phyloP scores from a whole-genome alignment of 2,113 vertebrate genomes.

The Eidolon helvum region DNA sequence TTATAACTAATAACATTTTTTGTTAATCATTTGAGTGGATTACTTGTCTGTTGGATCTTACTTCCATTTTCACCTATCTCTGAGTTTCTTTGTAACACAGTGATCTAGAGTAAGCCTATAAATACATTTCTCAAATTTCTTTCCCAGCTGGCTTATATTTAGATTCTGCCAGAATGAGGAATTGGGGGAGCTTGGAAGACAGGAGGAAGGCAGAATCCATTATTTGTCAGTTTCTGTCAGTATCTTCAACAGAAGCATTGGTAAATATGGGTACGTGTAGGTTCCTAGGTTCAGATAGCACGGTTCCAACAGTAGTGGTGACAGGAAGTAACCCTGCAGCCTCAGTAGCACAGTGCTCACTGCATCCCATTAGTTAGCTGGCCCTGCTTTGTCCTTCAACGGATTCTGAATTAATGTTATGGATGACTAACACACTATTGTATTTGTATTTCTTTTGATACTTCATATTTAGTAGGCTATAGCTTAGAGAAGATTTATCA shows the following conservation, averaged over 20 bases:
- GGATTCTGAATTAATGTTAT: background rate
- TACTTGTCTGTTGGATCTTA: background rate
- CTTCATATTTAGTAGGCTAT: background rate
- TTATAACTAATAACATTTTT: background rate
- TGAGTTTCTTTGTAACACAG: background rate
- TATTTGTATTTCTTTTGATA: background rate
- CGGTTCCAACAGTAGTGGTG: background rate
- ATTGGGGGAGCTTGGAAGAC: background rate
- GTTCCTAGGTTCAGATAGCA: background rate
- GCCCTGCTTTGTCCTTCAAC: background rate
- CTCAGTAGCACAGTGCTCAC: background rate
- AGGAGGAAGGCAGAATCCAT: background rate
- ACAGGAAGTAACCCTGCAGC: background rate
- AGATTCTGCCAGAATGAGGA: background rate
- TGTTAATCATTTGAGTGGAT: background rate
- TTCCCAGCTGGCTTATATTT: background rate
- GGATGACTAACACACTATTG: background rate
- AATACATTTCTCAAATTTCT: background rate
- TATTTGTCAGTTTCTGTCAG: background rate
- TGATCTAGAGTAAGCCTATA: background rate
- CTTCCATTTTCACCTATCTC: background rate
- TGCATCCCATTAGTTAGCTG: too few relatives aligned
- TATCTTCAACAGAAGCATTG: background rate
- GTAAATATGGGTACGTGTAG: accelerated
- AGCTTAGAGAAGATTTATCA: background rate